phyloP scores from a whole-genome alignment of 2,797 vertebrate species.

The Amniataba percoides region DNA sequence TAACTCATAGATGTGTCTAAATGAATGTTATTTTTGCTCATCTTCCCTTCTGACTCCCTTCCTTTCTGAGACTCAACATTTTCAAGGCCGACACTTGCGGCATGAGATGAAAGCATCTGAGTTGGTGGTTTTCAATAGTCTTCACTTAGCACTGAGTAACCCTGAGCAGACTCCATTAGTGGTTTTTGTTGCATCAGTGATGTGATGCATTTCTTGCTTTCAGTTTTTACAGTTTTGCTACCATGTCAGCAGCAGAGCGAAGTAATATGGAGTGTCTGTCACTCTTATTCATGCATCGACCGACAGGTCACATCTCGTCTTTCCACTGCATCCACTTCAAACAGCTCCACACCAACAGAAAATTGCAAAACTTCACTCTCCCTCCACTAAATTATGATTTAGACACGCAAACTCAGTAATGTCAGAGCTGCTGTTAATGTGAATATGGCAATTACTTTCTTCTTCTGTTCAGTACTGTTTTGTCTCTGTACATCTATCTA shows the following conservation, averaged over 20 bases:
- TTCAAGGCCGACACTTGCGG: constrained; percentile 41
- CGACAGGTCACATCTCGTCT: neutral
- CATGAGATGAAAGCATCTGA: constrained; percentile 54
- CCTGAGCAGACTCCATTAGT: constrained; percentile 58
- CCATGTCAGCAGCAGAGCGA: neutral
- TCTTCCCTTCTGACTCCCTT: constrained; percentile 8
- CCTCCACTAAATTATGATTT: neutral
- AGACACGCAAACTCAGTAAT: constrained; percentile 10
- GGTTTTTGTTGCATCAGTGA: constrained; percentile 44
- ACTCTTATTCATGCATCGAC: neutral
- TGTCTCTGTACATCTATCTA: constrained; percentile 1
- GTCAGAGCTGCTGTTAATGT: constrained; percentile 2
- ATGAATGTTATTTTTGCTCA: constrained; percentile 4
- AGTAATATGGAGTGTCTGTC: neutral
- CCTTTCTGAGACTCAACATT: constrained; percentile 20
- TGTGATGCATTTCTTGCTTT: constrained; percentile 38
- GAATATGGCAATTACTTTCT: constrained; percentile 14
- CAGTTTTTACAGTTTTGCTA: constrained; percentile 6
- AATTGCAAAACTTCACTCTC: neutral
- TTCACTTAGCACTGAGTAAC: constrained; percentile 42
- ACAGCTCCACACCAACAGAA: neutral
- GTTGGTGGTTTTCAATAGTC: constrained; percentile 48
- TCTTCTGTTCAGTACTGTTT: constrained; percentile 27
- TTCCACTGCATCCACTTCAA: constrained; percentile 3
- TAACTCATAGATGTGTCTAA: neutral